Evolutionary conservation across 2,888 invertebrate genomes (phyloP).

Genomic region (Pecten maximus): DNA sequence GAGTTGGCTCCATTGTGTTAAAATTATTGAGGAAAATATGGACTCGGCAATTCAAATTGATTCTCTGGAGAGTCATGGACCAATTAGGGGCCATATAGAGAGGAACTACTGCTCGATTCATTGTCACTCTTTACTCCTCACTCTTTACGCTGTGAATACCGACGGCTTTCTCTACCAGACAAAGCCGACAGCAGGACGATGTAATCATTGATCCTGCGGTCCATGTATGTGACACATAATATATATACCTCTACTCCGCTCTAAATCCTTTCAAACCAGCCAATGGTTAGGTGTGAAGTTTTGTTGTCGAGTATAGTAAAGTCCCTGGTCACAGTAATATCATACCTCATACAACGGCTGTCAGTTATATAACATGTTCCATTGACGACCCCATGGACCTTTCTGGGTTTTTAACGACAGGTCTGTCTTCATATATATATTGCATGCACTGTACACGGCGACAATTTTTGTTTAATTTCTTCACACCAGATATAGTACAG

Average conservation of each 20-base stretch:
- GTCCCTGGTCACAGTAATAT: neutral
- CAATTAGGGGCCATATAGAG: neutral
- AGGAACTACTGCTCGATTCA: neutral
- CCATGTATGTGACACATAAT: neutral
- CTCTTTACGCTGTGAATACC: neutral
- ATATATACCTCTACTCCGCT: neutral
- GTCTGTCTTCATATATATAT: no score
- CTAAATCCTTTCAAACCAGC: neutral
- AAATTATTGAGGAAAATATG: constrained; percentile 22
- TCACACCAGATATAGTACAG: no score
- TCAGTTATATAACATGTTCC: no score
- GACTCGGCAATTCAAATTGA: constrained; percentile 15
- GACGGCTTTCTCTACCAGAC: neutral
- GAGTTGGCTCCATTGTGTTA: constrained; percentile 26
- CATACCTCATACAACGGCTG: neutral
- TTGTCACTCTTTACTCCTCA: neutral
- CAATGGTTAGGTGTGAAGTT: neutral
- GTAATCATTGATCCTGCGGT: neutral
- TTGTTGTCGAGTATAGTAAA: neutral
- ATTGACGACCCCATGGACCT: no score
- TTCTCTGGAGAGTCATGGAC: neutral
- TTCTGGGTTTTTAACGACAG: no score
- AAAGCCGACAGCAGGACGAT: neutral
- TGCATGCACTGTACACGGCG: no score
- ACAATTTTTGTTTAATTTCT: no score